Evolutionary conservation across 2,113 vertebrate species (phyloP).

Genomic region (Excalfactoria chinensis): DNA sequence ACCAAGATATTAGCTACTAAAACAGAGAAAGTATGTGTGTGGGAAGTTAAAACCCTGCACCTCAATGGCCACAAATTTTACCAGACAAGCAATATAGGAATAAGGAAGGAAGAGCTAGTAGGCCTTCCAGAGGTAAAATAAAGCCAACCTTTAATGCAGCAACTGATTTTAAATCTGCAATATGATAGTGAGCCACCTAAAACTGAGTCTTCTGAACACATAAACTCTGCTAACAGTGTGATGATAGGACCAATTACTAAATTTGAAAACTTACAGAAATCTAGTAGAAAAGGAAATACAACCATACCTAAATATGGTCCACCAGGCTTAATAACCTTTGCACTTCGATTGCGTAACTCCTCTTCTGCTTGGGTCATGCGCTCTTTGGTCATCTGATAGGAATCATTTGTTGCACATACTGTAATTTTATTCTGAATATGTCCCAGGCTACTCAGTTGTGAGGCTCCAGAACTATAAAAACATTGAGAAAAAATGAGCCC

Average conservation of each 20-base stretch:
- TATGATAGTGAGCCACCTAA: not conserved
- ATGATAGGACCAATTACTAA: not conserved
- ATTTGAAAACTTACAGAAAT: not conserved
- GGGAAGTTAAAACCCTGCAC: not conserved
- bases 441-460: slow-evolving; percentile 87
- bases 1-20: not conserved
- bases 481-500: slow-evolving; percentile 52
- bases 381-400: slow-evolving; percentile 88
- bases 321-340: slow-evolving; percentile 91
- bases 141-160: not conserved
- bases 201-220: no score
- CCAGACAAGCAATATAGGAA: not conserved
- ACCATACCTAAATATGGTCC: slow-evolving; percentile 85
- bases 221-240: not conserved
- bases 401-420: slow-evolving; percentile 90
- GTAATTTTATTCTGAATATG: slow-evolving; percentile 91
- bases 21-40: not conserved
- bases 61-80: not conserved
- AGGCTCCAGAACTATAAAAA: slow-evolving; percentile 84
- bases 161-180: not conserved
- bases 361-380: slow-evolving; percentile 89
- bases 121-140: not conserved
- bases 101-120: not conserved
- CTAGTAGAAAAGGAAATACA: not conserved
- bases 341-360: slow-evolving; percentile 87